Evolutionary conservation across 2,888 invertebrate species (phyloP).

Genomic region (Stenotaenia linearis): DNA sequence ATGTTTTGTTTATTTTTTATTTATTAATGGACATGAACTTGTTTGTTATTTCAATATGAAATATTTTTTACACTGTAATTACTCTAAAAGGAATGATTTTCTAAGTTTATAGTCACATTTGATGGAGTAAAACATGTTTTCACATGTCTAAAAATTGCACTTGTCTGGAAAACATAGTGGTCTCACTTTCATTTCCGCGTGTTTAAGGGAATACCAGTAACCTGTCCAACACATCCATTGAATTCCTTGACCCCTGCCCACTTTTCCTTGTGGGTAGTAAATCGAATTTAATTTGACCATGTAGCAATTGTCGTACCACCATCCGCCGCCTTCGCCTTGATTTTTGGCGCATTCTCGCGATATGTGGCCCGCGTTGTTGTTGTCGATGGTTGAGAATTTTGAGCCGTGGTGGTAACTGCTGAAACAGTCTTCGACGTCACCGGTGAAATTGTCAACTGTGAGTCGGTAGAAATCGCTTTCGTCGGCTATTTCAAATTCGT

Average conservation of each 20-base stretch:
- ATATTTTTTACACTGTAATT: background rate
- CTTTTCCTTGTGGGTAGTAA: background rate
- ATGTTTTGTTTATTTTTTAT: background rate
- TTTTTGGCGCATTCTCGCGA: slow-evolving; percentile 29
- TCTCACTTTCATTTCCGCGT: slow-evolving; percentile 53
- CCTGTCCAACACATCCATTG: slow-evolving; percentile 57
- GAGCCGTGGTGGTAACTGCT: slow-evolving; percentile 28
- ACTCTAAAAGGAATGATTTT: too few relatives aligned
- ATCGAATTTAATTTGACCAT: slow-evolving; percentile 34
- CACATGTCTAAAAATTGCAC: background rate
- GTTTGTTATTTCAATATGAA: background rate
- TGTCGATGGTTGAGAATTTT: slow-evolving; percentile 36
- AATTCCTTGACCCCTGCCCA: slow-evolving; percentile 50
- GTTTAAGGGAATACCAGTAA: slow-evolving; percentile 52
- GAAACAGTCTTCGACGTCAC: slow-evolving; percentile 32
- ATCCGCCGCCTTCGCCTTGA: slow-evolving; percentile 35
- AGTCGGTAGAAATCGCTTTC: slow-evolving; percentile 10
- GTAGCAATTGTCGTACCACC: slow-evolving; percentile 37
- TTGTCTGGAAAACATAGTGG: slow-evolving; percentile 36
- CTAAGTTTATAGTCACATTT: too few relatives aligned
- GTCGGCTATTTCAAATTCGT: slow-evolving; percentile 40
- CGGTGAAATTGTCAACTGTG: background rate
- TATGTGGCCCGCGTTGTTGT: slow-evolving; percentile 34
- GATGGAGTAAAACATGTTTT: slow-evolving; percentile 12
- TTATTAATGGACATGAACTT: background rate